Evolutionary conservation across 1,140 invertebrate genomes (phyloP), one percentile per base, ranked within the genome.

Genomic region (Lepidotrigona ventralis): DNA sequence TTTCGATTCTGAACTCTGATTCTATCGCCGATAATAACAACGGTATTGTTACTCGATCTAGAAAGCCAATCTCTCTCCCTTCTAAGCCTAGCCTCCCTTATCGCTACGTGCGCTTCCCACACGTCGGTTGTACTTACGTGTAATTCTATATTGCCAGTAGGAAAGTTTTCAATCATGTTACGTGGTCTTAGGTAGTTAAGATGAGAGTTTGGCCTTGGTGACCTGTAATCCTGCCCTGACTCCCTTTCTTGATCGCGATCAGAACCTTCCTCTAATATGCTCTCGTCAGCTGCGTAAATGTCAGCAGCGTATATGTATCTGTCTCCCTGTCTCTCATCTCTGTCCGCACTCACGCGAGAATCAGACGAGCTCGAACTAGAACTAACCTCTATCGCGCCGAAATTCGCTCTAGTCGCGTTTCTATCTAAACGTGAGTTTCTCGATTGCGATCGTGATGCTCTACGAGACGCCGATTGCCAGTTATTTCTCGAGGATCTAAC

Each of bases 21-120:
- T 46, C 90, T 85, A 70, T 93, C 93, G 0, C 93, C 93, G 15
- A 94, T 91, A 60, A 94, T 94, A 2, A 94, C 93, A 0, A 94
- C 93, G 0, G 93, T 93, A 63, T 93, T 91, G 64, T 84, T 92
- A 21, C 79, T 88, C 19, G 90, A 86, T 58, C 91, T 86, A 2
- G 84, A 80, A 15, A 79, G 29, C 90, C 91, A 91, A 17, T 90
- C 87, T 64, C 92, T 94, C 87, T 95, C 95, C 78, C 95, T 93
- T 60, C 95, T 91, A 60, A 95, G 93, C 89, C 96, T 95, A n/a
- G 95, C 95, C 85, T 96, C 96, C 84, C 96, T 94, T 64, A 96
- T 95, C 3, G 96, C 95, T 14, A 96, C 95, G 4, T 96, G 92
- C 11, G 96, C 96, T 90, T 96, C 96, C 96, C 96, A 96, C 21